Evolutionary conservation across 2,113 vertebrate genomes (phyloP).

Genomic region (Thymallus thymallus): DNA sequence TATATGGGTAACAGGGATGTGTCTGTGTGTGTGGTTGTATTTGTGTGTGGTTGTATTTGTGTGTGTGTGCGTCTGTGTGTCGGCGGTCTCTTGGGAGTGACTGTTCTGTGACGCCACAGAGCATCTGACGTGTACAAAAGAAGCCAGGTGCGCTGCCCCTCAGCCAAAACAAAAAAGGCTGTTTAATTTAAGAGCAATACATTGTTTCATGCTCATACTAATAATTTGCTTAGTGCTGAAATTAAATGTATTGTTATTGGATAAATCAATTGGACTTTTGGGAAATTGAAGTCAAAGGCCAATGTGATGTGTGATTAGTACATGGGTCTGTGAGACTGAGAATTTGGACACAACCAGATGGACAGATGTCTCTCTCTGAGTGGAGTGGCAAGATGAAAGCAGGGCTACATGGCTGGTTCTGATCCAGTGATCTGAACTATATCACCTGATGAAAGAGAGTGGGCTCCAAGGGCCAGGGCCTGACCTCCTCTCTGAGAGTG

Average conservation of each 20-base stretch:
- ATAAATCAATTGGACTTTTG: neutral
- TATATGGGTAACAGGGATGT: conserved; percentile 18
- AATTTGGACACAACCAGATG: no score
- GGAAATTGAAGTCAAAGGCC: no score
- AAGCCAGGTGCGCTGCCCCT: conserved; percentile 14
- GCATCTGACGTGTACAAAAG: conserved; percentile 15
- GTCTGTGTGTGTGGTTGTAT: conserved; percentile 10
- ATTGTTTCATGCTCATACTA: neutral
- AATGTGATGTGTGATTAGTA: no score
- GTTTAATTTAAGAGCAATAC: neutral
- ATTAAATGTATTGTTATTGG: neutral
- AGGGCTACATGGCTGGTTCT: neutral
- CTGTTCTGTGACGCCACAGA: conserved; percentile 16
- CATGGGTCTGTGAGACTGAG: no score
- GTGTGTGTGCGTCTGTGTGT: neutral
- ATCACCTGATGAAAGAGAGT: no score
- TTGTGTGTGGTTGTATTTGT: neutral
- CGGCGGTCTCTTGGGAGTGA: conserved; percentile 15
- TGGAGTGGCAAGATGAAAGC: conserved; percentile 13
- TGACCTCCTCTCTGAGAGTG: no score
- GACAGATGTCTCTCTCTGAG: neutral
- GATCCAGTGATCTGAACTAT: neutral
- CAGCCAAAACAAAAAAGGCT: conserved; percentile 10
- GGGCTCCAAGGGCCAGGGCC: no score
- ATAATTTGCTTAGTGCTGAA: neutral